phyloP scores from a whole-genome alignment of 2,113 vertebrate species.

The Uria aalge region DNA sequence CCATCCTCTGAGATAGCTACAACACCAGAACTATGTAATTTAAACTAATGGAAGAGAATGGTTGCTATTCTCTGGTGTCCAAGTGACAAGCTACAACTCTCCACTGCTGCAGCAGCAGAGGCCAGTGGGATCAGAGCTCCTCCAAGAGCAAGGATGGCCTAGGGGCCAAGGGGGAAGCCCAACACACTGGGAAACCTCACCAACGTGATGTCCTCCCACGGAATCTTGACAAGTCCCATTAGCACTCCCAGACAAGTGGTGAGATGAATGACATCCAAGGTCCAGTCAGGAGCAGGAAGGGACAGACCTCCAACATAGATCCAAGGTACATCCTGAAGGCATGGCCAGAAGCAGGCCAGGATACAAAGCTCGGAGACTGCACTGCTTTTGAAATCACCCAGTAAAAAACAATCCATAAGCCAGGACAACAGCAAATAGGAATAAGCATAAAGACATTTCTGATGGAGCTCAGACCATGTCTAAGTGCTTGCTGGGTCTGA shows the following conservation, averaged over 20 bases:
- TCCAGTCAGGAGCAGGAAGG: background rate
- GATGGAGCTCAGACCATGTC: accelerated
- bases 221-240: background rate
- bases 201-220: background rate
- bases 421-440: background rate
- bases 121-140: background rate
- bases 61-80: background rate
- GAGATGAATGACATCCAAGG: background rate
- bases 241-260: background rate
- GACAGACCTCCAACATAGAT: background rate
- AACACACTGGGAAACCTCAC: accelerated
- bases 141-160: background rate
- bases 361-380: background rate
- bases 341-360: background rate
- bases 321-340: background rate
- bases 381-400: background rate
- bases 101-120: background rate
- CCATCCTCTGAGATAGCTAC: background rate
- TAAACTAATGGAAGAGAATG: background rate
- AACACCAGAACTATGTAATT: background rate
- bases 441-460: background rate
- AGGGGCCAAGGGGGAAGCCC: background rate
- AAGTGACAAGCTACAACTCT: background rate
- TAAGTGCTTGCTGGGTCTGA: background rate
- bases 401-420: background rate